phyloP scores from a whole-genome alignment of 2,888 invertebrate species.

The Polyploca ridens region DNA sequence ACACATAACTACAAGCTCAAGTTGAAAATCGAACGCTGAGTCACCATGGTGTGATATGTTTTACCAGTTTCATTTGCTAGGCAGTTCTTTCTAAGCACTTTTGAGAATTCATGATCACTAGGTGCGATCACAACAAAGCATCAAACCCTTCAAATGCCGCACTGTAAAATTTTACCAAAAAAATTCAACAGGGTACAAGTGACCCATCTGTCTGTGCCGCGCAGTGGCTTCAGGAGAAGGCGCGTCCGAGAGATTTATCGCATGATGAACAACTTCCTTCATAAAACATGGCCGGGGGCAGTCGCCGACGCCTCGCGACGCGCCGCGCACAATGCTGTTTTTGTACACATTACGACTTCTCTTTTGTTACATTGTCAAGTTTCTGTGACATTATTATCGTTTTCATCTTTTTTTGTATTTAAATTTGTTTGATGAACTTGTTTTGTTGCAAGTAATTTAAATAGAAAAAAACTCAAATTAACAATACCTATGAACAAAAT shows the following conservation, averaged over 20 bases:
- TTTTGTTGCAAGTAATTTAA: background rate
- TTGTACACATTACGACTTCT: slow-evolving; percentile 28
- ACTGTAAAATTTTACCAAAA: background rate
- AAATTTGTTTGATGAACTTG: background rate
- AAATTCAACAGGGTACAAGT: background rate
- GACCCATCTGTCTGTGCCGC: background rate
- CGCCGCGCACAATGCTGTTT: slow-evolving; percentile 34
- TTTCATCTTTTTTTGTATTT: background rate
- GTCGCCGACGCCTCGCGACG: slow-evolving; percentile 23
- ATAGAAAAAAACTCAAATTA: too few relatives aligned
- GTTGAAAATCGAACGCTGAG: too few relatives aligned
- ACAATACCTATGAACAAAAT: too few relatives aligned
- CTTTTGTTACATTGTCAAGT: slow-evolving; percentile 8
- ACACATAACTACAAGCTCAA: too few relatives aligned
- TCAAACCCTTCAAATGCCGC: background rate
- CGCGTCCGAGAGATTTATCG: slow-evolving; percentile 70
- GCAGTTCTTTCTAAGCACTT: too few relatives aligned
- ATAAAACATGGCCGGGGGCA: slow-evolving; percentile 59
- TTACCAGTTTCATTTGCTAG: too few relatives aligned
- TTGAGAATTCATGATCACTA: too few relatives aligned
- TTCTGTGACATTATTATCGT: background rate
- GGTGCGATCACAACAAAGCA: too few relatives aligned
- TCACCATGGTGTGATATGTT: too few relatives aligned
- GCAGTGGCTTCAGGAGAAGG: slow-evolving; percentile 19
- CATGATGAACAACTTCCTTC: slow-evolving; percentile 75